Conservation (phyloP, 2,113 vertebrate genomes). For the Ancistrus triradiatus region DNA sequence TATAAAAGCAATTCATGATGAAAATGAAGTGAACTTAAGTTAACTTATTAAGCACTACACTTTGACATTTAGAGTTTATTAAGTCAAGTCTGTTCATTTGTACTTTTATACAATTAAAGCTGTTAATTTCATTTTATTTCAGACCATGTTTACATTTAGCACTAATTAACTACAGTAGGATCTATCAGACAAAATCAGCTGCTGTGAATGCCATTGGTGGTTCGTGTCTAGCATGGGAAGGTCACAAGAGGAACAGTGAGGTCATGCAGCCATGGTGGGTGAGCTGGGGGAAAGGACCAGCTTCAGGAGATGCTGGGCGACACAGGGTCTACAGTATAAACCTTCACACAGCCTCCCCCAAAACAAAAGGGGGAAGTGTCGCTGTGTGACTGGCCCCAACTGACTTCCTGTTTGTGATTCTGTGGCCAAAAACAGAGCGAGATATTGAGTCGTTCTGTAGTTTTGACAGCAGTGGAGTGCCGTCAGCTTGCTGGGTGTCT, state of each 20-base stretch:
- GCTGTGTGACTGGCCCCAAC: constrained; percentile 63
- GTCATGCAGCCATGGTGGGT: constrained; percentile 12
- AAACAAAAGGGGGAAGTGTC: constrained; percentile 74
- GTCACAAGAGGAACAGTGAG: constrained; percentile 20
- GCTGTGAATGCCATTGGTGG: neutral
- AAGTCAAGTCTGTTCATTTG: too few relatives aligned
- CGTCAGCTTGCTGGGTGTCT: constrained; percentile 50
- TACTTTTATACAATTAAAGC: too few relatives aligned
- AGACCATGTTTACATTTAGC: neutral
- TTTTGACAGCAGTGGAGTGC: constrained; percentile 42
- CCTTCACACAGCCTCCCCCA: constrained; percentile 48
- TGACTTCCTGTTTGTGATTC: constrained; percentile 75
- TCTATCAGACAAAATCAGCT: neutral
- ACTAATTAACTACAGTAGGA: neutral
- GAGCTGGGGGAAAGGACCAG: constrained; percentile 13
- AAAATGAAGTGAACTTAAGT: too few relatives aligned
- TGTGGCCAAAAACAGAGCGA: constrained; percentile 67
- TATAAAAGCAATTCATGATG: too few relatives aligned
- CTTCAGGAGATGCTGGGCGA: constrained; percentile 41
- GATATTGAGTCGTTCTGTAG: constrained; percentile 59
- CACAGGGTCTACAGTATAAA: constrained; percentile 40
- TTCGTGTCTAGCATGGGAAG: neutral
- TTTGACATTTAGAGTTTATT: too few relatives aligned
- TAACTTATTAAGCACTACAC: too few relatives aligned
- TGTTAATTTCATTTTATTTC: too few relatives aligned